phyloP scores from a whole-genome alignment of 2,113 vertebrate genomes.

The Sialia sialis region DNA sequence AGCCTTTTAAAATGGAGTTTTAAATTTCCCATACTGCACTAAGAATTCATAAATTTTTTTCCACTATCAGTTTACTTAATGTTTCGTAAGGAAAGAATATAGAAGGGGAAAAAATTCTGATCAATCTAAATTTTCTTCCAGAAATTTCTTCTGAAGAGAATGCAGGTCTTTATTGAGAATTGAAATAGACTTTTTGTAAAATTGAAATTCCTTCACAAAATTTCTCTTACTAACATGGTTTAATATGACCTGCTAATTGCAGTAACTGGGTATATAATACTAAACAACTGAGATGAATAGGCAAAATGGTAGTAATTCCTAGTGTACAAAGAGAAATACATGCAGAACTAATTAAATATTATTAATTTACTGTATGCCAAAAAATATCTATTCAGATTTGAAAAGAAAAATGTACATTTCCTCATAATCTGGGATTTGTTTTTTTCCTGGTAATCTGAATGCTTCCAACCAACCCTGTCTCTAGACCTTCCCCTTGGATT shows the following conservation, averaged over 20 bases:
- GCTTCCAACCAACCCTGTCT: background rate
- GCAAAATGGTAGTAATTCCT: background rate
- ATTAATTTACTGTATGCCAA: background rate
- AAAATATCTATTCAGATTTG: background rate
- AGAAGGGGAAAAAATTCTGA: background rate
- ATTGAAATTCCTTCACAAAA: background rate
- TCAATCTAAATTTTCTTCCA: background rate
- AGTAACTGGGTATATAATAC: background rate
- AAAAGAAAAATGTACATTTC: background rate
- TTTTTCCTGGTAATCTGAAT: background rate
- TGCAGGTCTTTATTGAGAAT: background rate
- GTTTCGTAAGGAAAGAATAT: rapidly evolving
- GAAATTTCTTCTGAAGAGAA: background rate
- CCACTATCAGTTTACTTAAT: background rate
- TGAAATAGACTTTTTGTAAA: background rate
- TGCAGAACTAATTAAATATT: background rate
- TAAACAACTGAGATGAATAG: background rate
- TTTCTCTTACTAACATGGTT: background rate
- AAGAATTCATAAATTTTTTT: background rate
- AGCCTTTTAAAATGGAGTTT: background rate
- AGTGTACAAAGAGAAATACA: background rate
- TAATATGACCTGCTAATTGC: background rate
- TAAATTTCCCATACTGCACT: background rate
- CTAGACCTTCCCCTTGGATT: background rate
- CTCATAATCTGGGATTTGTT: background rate